Evolutionary conservation across 2,888 invertebrate genomes (phyloP).

Genomic region (Temnothorax ravouxi): DNA sequence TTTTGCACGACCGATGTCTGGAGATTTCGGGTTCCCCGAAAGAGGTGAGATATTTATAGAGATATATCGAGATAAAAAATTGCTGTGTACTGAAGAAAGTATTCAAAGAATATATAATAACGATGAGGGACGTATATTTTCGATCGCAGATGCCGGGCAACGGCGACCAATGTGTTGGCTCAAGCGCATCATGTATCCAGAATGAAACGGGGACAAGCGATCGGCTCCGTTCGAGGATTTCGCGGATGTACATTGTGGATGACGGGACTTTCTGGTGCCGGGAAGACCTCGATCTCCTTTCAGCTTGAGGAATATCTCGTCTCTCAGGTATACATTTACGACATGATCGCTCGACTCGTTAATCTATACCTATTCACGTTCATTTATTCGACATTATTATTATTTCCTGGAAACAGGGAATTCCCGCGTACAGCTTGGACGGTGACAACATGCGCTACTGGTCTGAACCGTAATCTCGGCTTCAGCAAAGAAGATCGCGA

Average conservation of each 20-base stretch:
- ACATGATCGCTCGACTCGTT: not conserved
- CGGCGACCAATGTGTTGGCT: constrained; percentile 92
- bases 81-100: not conserved
- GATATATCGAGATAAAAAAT: constrained; percentile 21
- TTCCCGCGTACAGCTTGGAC: constrained; percentile 98
- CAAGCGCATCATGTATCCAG: constrained; percentile 97
- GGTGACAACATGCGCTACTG: constrained; percentile 98
- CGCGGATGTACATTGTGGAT: constrained; percentile 99
- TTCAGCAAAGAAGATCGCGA: constrained; percentile 97
- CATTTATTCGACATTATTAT: not conserved
- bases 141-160: constrained; percentile 56
- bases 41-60: no score
- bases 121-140: not conserved
- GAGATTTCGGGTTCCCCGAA: constrained; percentile 37
- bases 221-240: constrained; percentile 95
- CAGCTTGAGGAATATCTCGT: constrained; percentile 96
- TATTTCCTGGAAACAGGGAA: constrained; percentile 88
- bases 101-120: not conserved
- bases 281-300: constrained; percentile 97
- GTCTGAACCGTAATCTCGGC: constrained; percentile 97
- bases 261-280: constrained; percentile 95
- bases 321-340: constrained; percentile 84
- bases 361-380: no score
- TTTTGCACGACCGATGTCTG: constrained; percentile 30
- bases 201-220: constrained; percentile 95